Conservation (phyloP, 2,113 vertebrate genomes). For the Fulica atra region DNA sequence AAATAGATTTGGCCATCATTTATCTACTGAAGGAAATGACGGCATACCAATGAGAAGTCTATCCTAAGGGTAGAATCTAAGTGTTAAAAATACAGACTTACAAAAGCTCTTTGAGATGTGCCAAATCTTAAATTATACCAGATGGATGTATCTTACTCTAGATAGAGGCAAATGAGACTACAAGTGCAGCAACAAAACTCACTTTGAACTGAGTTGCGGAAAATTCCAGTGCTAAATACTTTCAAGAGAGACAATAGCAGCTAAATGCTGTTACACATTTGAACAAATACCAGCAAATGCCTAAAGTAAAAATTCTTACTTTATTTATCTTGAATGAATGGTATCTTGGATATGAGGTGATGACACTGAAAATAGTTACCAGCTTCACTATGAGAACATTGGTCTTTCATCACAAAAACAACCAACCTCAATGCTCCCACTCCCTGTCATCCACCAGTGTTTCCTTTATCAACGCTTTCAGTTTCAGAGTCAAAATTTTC, state of each 20-base stretch:
- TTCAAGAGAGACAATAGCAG: neutral
- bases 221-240: neutral
- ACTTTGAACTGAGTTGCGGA: neutral
- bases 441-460: neutral
- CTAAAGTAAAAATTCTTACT: neutral
- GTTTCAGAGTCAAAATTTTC: neutral
- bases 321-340: neutral
- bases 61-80: neutral
- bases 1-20: neutral
- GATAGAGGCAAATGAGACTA: neutral
- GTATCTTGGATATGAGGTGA: neutral
- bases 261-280: neutral
- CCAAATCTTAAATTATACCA: neutral
- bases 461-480: neutral
- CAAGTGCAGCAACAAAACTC: neutral
- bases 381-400: neutral
- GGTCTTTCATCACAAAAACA: neutral
- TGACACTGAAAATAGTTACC: neutral
- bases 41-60: neutral
- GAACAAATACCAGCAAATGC: neutral
- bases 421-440: fast-evolving
- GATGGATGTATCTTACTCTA: neutral
- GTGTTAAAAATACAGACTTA: neutral
- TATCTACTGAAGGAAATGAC: neutral
- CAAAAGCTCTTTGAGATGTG: neutral